A percentile compares a stretch with the other conserved stretches of the same genome.
phyloP scores from a whole-genome alignment of 2,888 invertebrate genomes.

The Eueremaeus valkanovi region DNA sequence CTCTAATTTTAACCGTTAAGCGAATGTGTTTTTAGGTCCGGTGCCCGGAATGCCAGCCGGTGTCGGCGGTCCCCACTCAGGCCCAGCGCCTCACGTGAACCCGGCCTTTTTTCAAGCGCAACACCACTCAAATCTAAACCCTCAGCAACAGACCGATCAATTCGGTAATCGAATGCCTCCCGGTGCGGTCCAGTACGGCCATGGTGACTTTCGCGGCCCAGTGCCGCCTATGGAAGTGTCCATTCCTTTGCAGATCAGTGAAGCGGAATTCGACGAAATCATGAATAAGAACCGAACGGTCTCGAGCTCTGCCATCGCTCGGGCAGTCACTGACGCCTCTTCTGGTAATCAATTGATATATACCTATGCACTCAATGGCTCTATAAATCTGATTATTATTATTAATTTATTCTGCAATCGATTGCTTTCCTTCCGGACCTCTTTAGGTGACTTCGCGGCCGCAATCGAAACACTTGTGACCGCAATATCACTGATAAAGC shows the following conservation, averaged over 20 bases:
- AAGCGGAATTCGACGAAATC: slow-evolving; percentile 96
- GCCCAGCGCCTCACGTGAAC: slow-evolving; percentile 85
- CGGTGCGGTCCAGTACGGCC: slow-evolving; percentile 52
- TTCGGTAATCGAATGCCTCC: slow-evolving; percentile 63
- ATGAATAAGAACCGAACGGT: slow-evolving; percentile 96
- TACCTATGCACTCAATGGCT: neutral
- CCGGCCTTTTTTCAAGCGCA: slow-evolving; percentile 90
- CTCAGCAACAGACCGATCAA: slow-evolving; percentile 58
- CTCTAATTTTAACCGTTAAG: neutral
- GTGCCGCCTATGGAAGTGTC: slow-evolving; percentile 5
- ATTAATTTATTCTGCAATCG: neutral
- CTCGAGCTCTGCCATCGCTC: slow-evolving; percentile 91
- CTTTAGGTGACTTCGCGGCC: slow-evolving; percentile 81
- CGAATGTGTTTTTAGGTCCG: slow-evolving; percentile 31
- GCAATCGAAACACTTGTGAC: slow-evolving; percentile 98
- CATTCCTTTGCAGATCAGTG: slow-evolving; percentile 56
- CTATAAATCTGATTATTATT: neutral
- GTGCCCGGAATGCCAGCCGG: slow-evolving; percentile 47
- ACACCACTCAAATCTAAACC: slow-evolving; percentile 58
- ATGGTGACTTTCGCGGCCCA: slow-evolving; percentile 45
- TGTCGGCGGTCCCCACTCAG: slow-evolving; percentile 44
- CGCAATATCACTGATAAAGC: slow-evolving; percentile 96
- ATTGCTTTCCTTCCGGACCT: neutral
- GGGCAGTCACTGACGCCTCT: slow-evolving; percentile 95
- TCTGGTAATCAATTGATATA: slow-evolving; percentile 60